Evolutionary conservation across 64 coral and sea anemone genomes (phyloP).

Genomic region (Pachyseris speciosa): DNA sequence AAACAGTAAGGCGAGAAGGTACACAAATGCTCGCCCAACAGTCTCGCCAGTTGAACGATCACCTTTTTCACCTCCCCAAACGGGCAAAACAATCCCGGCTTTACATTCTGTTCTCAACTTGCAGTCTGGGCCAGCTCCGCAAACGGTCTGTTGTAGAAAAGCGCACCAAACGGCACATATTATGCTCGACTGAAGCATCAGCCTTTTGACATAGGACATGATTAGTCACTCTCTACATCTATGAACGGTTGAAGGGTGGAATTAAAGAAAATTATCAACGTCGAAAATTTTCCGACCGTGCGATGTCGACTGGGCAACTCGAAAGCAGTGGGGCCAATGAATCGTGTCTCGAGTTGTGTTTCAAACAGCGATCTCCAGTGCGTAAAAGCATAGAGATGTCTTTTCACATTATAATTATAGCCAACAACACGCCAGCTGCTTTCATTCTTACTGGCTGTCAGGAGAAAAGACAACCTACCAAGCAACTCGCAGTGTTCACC

Average conservation of each 20-base stretch:
- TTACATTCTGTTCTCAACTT: slow-evolving; percentile 69
- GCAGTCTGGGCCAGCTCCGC: slow-evolving; percentile 14
- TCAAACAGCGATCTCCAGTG: slow-evolving; percentile 62
- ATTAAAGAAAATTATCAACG: slow-evolving; percentile 3
- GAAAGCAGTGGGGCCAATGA: slow-evolving; percentile 28
- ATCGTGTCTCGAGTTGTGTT: slow-evolving; percentile 49
- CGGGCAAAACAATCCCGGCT: slow-evolving; percentile 86
- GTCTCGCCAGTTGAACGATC: slow-evolving; percentile 73
- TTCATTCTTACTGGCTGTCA: slow-evolving; percentile 88
- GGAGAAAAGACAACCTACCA: slow-evolving; percentile 79
- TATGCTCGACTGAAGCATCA: slow-evolving; percentile 28
- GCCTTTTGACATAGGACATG: slow-evolving; percentile 26
- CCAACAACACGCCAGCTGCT: slow-evolving; percentile 83
- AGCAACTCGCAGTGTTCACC: slow-evolving; percentile 60
- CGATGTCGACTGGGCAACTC: slow-evolving; percentile 24
- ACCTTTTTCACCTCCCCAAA: slow-evolving; percentile 68
- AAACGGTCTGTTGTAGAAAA: slow-evolving; percentile 74
- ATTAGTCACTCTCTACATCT: slow-evolving; percentile 33
- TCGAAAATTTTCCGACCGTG: background rate
- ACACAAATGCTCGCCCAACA: slow-evolving; percentile 97
- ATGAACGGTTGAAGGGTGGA: slow-evolving; percentile 12
- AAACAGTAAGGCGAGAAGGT: slow-evolving; percentile 92
- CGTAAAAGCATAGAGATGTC: slow-evolving; percentile 77
- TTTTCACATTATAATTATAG: slow-evolving; percentile 97
- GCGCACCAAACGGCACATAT: slow-evolving; percentile 47